Percentiles rank a stretch among this genome's conserved stretches.
Conservation (phyloP, 2,113 vertebrate species). For the Odontophorus gujanensis region DNA sequence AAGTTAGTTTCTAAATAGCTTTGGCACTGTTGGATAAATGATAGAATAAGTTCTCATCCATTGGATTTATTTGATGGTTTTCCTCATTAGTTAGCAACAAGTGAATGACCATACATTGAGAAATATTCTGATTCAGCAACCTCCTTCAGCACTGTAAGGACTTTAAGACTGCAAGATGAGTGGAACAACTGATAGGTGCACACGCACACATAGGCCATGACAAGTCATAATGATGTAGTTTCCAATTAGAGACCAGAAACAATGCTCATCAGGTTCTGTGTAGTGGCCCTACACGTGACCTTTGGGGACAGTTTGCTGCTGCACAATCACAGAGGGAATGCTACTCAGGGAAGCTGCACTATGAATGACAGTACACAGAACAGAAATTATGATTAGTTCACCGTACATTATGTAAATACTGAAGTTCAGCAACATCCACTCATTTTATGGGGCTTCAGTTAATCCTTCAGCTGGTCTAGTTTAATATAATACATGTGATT, state of each 20-base stretch:
- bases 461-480: not conserved
- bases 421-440: not conserved
- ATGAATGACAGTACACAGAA: not conserved
- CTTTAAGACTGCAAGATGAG: not conserved
- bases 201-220: rapidly evolving
- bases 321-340: not conserved
- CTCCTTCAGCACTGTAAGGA: not conserved
- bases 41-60: not conserved
- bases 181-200: not conserved
- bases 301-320: conserved; percentile 16
- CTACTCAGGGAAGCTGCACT: not conserved
- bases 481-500: not conserved
- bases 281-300: not conserved
- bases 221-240: conserved; percentile 1
- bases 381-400: conserved; percentile 10
- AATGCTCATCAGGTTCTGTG: not conserved
- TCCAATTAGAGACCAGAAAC: conserved; percentile 22
- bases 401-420: not conserved
- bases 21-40: not conserved
- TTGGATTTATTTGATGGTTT: not conserved
- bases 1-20: not conserved
- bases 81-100: not conserved
- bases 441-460: not conserved
- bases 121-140: conserved; percentile 29
- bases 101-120: not conserved